These are phyloP conservation scores for pig (Sus scrofa) DNA, from an alignment of 2,113 vertebrate species.

Conservation along the genomic window DNA sequence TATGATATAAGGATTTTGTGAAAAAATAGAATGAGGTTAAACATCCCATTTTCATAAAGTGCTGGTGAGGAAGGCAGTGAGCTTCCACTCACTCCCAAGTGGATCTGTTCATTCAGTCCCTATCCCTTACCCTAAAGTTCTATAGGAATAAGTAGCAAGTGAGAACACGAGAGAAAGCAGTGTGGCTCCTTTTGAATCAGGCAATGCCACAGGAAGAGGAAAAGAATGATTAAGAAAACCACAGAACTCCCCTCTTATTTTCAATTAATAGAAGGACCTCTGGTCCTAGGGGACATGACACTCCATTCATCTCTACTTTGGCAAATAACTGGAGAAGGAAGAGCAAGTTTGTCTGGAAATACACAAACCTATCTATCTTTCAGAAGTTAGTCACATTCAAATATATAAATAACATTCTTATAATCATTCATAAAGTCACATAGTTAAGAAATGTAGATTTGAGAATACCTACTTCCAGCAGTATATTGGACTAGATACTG, in stretches of 20 bases:
- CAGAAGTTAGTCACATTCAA: conserved; percentile 20
- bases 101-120: neutral
- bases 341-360: conserved; percentile 6
- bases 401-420: conserved; percentile 1
- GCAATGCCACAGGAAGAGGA: neutral
- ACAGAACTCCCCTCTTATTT: neutral
- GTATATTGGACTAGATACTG: neutral
- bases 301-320: neutral
- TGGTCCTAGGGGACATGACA: neutral
- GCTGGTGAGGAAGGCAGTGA: neutral
- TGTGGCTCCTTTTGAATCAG: neutral
- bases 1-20: neutral
- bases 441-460: conserved; percentile 35
- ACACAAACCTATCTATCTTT: neutral
- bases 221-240: conserved; percentile 34
- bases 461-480: neutral
- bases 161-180: neutral
- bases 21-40: neutral
- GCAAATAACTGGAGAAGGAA: neutral
- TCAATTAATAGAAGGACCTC: neutral
- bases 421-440: neutral
- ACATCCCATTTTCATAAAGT: conserved; percentile 39
- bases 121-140: neutral
- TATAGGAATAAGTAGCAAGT: neutral
- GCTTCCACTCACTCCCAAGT: neutral